phyloP scores from a whole-genome alignment of 2,888 invertebrate genomes.

The Poecilobothrus nobilitatus region DNA sequence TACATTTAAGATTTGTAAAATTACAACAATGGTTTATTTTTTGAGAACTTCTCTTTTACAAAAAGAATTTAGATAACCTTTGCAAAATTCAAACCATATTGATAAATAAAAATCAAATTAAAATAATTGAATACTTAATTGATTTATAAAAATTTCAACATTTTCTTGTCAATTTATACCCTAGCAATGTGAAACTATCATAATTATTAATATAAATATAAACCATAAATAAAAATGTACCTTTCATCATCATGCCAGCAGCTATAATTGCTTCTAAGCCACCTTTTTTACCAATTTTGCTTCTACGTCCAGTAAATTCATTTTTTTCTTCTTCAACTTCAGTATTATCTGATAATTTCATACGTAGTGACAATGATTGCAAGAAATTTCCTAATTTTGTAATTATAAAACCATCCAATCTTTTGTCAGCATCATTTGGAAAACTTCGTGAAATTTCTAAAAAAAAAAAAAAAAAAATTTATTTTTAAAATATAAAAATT shows the following conservation, averaged over 20 bases:
- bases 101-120: too few relatives aligned
- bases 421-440: conserved; percentile 65
- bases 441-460: conserved; percentile 63
- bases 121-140: too few relatives aligned
- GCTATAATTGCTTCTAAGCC: conserved; percentile 48
- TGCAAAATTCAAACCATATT: too few relatives aligned
- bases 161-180: neutral
- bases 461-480: conserved; percentile 10
- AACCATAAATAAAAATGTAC: conserved; percentile 31
- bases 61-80: too few relatives aligned
- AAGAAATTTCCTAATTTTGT: conserved; percentile 63
- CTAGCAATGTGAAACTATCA: too few relatives aligned
- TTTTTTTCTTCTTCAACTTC: conserved; percentile 52
- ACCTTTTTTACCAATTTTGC: conserved; percentile 50
- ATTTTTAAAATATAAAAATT: neutral
- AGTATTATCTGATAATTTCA: conserved; percentile 59
- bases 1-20: too few relatives aligned
- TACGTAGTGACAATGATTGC: conserved; percentile 62
- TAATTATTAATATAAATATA: too few relatives aligned
- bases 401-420: conserved; percentile 65
- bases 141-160: neutral
- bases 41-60: too few relatives aligned
- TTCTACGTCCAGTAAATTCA: conserved; percentile 50
- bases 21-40: too few relatives aligned
- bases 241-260: conserved; percentile 57